Evolutionary conservation across 1,140 invertebrate species (phyloP), one percentile per base, ranked within the genome.

Genomic region (Macrobrachium rosenbergii): DNA sequence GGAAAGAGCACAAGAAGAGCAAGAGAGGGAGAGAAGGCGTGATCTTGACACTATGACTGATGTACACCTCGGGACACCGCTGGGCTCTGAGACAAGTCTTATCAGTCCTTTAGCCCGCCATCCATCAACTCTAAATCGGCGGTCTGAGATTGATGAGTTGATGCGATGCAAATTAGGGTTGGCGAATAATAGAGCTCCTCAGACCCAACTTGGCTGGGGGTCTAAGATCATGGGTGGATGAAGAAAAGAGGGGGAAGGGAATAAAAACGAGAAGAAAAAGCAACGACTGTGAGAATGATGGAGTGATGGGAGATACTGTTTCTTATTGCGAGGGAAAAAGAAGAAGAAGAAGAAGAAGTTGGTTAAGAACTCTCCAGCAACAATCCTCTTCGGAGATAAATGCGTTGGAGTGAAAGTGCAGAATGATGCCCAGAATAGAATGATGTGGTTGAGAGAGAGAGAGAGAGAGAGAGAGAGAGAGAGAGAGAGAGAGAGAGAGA

Each of bases 91-190:
- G 12, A 64, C 59, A 64, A 58, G 19, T 45, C 62, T 67, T 80
- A 63, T 80, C 78, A 64, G n/a, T 21, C 78, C 14, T n/a, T 17
- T 19, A 28, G 28, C 62, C 62, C 62, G 37, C 78, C 78, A 80
- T 80, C 78, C 78, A 80, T 80, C 78, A 80, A 80, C 78, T 80
- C 78, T 80, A 67, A 80, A 80, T 80, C 59, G 59, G 59, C 59
- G 28, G 16, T 16, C 52, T 14, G 28, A 80, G 78, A 80, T 80
- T 80, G 78, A 80, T 80, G 78, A n/a, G 59, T 80, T 63, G 78
- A 80, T 80, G 78, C 21, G 43, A 80, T 80, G 78, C 78, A 80
- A 80, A 80, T 80, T 80, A 67, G 19, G 62, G 78, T 67, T 52
- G 75, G 78, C 19, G 60, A 80, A 64, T 64, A 80, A 64, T 63